phyloP scores from a whole-genome alignment of 1,140 invertebrate species.

The Octopus sinensis region DNA sequence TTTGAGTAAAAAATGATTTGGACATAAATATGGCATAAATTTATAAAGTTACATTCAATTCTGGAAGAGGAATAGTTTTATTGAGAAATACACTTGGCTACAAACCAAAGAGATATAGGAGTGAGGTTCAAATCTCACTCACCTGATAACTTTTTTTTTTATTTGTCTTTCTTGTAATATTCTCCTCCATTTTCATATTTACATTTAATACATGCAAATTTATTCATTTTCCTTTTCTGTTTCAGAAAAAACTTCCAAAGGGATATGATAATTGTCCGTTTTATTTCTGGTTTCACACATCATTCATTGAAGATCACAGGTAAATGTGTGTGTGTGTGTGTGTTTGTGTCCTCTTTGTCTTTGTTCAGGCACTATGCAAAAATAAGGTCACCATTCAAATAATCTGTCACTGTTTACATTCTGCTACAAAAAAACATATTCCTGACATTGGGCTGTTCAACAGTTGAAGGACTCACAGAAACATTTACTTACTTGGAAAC shows the following conservation, averaged over 20 bases:
- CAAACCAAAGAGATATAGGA: neutral
- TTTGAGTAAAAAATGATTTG: too few species aligned
- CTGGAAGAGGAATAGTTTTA: neutral
- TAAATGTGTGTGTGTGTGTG: conserved; percentile 27
- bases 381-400: neutral
- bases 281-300: conserved; percentile 64
- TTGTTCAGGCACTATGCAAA: neutral
- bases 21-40: too few species aligned
- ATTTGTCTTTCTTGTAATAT: neutral
- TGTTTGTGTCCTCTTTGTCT: neutral
- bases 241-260: conserved; percentile 58
- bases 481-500: too few species aligned
- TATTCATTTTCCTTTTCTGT: conserved; percentile 19
- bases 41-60: neutral
- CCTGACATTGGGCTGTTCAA: neutral
- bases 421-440: conserved; percentile 2
- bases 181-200: neutral
- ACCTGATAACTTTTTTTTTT: neutral
- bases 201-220: neutral
- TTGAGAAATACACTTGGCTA: neutral
- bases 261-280: conserved; percentile 63
- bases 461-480: too few species aligned
- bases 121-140: neutral
- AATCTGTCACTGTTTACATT: neutral
- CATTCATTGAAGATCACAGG: conserved; percentile 59